A percentile compares a stretch with the other conserved stretches of the same genome.
phyloP scores from a whole-genome alignment of 2,888 invertebrate species.

The Sympetrum striolatum region DNA sequence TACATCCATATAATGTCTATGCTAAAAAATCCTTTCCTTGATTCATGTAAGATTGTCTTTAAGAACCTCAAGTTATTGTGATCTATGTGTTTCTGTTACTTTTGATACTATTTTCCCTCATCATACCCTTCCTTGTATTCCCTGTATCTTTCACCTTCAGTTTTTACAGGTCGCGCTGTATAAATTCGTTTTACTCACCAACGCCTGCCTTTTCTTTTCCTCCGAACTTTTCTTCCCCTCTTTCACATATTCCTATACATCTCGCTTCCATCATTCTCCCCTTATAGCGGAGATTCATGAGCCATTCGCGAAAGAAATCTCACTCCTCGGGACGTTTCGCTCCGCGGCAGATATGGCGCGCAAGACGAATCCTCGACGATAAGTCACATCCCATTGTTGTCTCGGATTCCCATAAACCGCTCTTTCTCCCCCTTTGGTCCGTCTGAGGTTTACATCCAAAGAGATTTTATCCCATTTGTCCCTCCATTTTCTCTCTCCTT shows the following conservation, averaged over 20 bases:
- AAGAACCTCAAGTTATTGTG: too few relatives aligned
- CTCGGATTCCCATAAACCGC: slow-evolving; percentile 25
- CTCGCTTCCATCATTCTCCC: background rate
- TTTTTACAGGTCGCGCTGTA: too few relatives aligned
- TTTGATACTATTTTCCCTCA: background rate
- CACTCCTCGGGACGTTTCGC: slow-evolving; percentile 1
- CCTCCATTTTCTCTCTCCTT: slow-evolving; percentile 3
- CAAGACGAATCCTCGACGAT: slow-evolving; percentile 20
- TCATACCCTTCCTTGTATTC: too few relatives aligned
- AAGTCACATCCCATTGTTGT: slow-evolving; percentile 42
- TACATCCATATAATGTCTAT: too few relatives aligned
- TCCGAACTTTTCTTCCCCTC: background rate
- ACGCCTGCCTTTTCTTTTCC: too few relatives aligned
- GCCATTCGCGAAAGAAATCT: background rate
- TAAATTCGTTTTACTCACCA: background rate
- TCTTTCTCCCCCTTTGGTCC: background rate
- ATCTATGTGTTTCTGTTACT: too few relatives aligned
- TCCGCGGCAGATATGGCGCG: slow-evolving; percentile 32
- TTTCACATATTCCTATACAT: background rate
- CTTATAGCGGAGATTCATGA: background rate
- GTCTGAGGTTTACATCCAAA: slow-evolving; percentile 16
- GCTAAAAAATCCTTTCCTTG: too few relatives aligned
- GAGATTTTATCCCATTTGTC: slow-evolving; percentile 12
- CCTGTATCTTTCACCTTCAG: background rate
- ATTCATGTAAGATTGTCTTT: too few relatives aligned